Conservation (phyloP, 2,888 invertebrate species). For the Xestia rhomboidea region DNA sequence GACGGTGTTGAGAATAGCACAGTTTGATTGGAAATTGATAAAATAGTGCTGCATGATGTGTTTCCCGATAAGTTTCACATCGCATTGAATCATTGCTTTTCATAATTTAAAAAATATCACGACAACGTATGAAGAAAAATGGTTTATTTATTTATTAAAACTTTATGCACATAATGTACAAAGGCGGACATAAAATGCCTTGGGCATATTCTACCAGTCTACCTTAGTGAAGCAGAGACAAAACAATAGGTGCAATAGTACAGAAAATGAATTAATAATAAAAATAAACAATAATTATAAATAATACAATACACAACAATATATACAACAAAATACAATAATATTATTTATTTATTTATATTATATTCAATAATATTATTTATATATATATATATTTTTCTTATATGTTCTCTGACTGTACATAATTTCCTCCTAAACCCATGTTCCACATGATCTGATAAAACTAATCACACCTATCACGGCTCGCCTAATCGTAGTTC, state of each 20-base stretch:
- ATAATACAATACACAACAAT: too few relatives aligned
- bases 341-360: too few relatives aligned
- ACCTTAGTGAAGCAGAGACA: too few relatives aligned
- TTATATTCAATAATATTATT: too few relatives aligned
- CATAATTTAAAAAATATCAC: background rate
- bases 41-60: background rate
- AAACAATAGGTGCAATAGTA: too few relatives aligned
- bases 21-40: background rate
- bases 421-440: conserved; percentile 29
- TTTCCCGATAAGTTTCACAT: background rate
- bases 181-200: too few relatives aligned
- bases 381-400: too few relatives aligned
- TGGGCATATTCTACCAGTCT: too few relatives aligned
- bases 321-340: too few relatives aligned
- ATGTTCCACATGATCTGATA: conserved; percentile 62
- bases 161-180: too few relatives aligned
- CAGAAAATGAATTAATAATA: too few relatives aligned
- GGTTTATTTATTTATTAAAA: background rate
- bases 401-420: conserved; percentile 40
- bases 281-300: too few relatives aligned
- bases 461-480: conserved; percentile 47
- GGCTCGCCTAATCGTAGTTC: conserved; percentile 8
- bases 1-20: background rate
- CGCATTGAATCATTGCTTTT: background rate
- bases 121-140: background rate